A percentile compares a stretch with the other conserved stretches of the same genome.
Evolutionary conservation across 2,888 invertebrate genomes (phyloP).

Genomic region (Chrysolina oricalcia): DNA sequence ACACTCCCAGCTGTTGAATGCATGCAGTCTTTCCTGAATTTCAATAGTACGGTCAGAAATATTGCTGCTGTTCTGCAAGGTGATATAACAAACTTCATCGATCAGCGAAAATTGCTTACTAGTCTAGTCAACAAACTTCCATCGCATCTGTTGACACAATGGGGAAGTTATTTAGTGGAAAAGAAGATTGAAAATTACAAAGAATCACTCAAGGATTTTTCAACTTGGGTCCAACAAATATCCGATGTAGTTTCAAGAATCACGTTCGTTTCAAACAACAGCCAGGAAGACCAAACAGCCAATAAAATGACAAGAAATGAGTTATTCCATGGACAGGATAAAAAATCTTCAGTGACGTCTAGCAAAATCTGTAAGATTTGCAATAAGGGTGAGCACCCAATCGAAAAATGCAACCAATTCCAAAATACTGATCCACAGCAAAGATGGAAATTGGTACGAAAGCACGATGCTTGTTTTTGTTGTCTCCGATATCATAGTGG

Average conservation of each 20-base stretch:
- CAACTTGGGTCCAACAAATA: background rate
- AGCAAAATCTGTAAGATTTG: background rate
- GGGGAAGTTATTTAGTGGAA: no score
- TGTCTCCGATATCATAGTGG: no score
- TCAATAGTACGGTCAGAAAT: no score
- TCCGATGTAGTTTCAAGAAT: slow-evolving; percentile 1
- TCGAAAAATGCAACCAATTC: background rate
- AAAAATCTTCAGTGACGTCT: background rate
- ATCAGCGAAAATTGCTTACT: no score
- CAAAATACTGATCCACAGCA: background rate
- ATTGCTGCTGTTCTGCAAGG: no score
- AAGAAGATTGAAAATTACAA: no score
- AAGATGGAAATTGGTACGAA: no score
- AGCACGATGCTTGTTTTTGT: no score
- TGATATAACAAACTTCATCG: no score
- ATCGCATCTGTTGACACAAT: no score
- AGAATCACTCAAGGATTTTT: background rate
- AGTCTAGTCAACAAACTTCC: no score
- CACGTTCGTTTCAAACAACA: background rate
- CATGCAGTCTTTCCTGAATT: background rate
- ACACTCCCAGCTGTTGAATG: background rate
- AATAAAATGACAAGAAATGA: background rate
- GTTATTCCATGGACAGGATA: background rate
- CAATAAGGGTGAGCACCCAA: background rate
- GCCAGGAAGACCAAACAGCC: background rate